Conservation (phyloP, 2,113 vertebrate genomes). For the Oenanthe melanoleuca region DNA sequence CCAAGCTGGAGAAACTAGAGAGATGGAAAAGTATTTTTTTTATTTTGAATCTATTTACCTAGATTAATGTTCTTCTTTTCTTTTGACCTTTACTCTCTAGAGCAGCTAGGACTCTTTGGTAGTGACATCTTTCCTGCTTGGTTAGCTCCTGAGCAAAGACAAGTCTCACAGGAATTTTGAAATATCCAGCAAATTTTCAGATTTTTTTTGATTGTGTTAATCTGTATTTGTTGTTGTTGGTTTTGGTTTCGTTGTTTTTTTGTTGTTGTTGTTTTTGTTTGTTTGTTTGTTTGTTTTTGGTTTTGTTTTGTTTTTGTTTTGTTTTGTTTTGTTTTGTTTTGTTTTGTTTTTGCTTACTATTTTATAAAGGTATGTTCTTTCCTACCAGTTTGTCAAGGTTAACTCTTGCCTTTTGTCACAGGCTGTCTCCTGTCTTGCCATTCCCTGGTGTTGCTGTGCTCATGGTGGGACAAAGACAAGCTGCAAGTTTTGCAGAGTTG, state of each 20-base stretch:
- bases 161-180: neutral
- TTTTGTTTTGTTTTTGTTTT: no score
- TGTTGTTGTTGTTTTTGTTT: no score
- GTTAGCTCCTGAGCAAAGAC: neutral
- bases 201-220: neutral
- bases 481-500: rapidly evolving
- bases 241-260: neutral
- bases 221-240: neutral
- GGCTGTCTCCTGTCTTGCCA: neutral
- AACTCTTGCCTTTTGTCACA: neutral
- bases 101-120: neutral
- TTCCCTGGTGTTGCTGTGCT: neutral
- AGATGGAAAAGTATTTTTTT: neutral
- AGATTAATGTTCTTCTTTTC: neutral
- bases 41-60: neutral
- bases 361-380: neutral
- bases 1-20: neutral
- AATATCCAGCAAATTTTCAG: neutral
- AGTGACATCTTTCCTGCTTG: neutral
- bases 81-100: neutral
- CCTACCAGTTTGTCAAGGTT: neutral
- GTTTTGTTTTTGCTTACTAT: neutral
- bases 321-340: no score
- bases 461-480: neutral
- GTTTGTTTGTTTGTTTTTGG: no score